Evolutionary conservation across 2,797 vertebrate genomes (phyloP).

Genomic region (Thunnus albacares): DNA sequence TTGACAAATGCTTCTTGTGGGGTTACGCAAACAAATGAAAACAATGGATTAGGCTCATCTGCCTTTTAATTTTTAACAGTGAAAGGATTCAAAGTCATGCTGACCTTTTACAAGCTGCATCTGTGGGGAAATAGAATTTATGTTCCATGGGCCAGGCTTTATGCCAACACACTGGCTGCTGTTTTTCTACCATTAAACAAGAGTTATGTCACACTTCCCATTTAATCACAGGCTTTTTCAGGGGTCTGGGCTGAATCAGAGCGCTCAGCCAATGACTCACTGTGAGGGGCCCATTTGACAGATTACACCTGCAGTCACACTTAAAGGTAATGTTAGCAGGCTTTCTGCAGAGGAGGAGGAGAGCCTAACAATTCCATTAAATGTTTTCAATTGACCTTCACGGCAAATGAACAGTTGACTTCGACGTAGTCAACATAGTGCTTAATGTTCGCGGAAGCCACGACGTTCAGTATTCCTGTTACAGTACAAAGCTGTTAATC

Average conservation of each 20-base stretch:
- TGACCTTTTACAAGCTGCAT: slow-evolving; percentile 85
- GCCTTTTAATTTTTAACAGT: slow-evolving; percentile 72
- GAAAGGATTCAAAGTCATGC: slow-evolving; percentile 83
- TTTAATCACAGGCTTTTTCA: slow-evolving; percentile 81
- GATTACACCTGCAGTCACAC: slow-evolving; percentile 85
- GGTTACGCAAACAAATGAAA: slow-evolving; percentile 61
- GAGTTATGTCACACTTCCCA: slow-evolving; percentile 84
- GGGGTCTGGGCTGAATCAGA: slow-evolving; percentile 70
- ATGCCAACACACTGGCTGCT: slow-evolving; percentile 78
- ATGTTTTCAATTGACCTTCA: slow-evolving; percentile 83
- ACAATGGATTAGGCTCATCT: slow-evolving; percentile 70
- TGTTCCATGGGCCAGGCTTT: slow-evolving; percentile 70
- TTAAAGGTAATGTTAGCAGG: slow-evolving; percentile 81
- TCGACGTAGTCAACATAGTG: slow-evolving; percentile 65
- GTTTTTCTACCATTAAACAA: slow-evolving; percentile 86
- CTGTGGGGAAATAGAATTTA: slow-evolving; percentile 79
- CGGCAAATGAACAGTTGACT: slow-evolving; percentile 62
- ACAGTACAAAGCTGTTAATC: slow-evolving; percentile 41
- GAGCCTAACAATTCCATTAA: slow-evolving; percentile 75
- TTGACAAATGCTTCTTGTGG: slow-evolving; percentile 67
- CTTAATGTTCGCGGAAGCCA: slow-evolving; percentile 40
- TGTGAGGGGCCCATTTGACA: slow-evolving; percentile 79
- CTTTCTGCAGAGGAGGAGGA: slow-evolving; percentile 60
- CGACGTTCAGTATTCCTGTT: slow-evolving; percentile 48
- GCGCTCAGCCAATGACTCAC: slow-evolving; percentile 77